Evolutionary conservation across 2,113 vertebrate genomes (phyloP).

Genomic region (Sciurus niger): DNA sequence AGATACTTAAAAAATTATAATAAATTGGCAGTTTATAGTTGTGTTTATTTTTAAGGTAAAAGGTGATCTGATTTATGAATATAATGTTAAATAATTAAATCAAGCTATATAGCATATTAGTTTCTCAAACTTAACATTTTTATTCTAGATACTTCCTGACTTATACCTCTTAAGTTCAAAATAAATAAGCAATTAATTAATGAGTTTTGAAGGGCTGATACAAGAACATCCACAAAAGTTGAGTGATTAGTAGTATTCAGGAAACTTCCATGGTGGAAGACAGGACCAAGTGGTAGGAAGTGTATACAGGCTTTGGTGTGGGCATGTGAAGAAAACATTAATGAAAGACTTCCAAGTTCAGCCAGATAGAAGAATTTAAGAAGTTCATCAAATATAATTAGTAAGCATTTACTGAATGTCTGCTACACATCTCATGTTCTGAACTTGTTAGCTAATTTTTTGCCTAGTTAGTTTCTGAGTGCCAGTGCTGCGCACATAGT

Average conservation of each 20-base stretch:
- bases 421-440: neutral
- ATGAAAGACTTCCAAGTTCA: slow-evolving; percentile 37
- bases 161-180: neutral
- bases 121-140: neutral
- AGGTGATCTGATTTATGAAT: neutral
- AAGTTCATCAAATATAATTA: slow-evolving; percentile 33
- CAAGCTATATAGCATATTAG: neutral
- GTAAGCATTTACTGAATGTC: neutral
- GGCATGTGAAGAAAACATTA: neutral
- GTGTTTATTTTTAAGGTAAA: neutral
- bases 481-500: neutral
- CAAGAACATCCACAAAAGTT: neutral
- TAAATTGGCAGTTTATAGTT: neutral
- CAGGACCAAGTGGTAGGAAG: too few relatives aligned
- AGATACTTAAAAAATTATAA: neutral
- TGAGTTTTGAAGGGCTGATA: neutral
- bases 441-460: slow-evolving; percentile 35
- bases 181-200: neutral
- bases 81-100: neutral
- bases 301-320: too few relatives aligned
- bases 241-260: neutral
- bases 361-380: slow-evolving; percentile 17
- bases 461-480: neutral
- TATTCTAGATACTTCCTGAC: neutral
- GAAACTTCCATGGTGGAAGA: neutral